phyloP scores from a whole-genome alignment of 2,113 vertebrate species.

The Oenanthe oenanthe region DNA sequence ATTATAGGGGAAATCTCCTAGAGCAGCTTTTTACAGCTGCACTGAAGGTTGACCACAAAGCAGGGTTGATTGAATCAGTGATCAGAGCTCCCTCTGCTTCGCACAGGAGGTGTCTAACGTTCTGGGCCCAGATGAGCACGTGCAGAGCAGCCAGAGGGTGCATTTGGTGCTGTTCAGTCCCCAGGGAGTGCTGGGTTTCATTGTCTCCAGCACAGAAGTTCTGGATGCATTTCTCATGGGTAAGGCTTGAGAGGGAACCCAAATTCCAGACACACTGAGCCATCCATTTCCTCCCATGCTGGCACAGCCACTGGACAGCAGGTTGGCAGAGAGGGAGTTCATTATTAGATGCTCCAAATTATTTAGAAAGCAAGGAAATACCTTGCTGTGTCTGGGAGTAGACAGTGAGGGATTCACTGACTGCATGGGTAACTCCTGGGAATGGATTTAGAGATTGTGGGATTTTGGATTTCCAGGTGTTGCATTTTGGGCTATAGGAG shows the following conservation, averaged over 20 bases:
- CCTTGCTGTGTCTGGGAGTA: neutral
- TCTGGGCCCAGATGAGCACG: conserved; percentile 84
- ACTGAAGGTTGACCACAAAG: neutral
- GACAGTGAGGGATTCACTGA: neutral
- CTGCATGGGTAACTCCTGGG: neutral
- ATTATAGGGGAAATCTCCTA: neutral
- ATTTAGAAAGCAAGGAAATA: neutral
- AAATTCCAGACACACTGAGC: neutral
- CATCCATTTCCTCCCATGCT: neutral
- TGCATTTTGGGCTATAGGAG: too few relatives aligned
- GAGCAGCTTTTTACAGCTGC: neutral
- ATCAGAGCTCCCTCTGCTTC: neutral
- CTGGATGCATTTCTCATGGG: conserved; percentile 81
- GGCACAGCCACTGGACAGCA: neutral
- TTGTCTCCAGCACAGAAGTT: conserved; percentile 73
- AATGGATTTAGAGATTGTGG: neutral
- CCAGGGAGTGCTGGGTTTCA: conserved; percentile 84
- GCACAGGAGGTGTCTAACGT: conserved; percentile 78
- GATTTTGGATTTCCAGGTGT: neutral
- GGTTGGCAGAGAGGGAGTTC: neutral
- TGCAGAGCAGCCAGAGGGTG: conserved; percentile 74
- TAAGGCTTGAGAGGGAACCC: conserved; percentile 29
- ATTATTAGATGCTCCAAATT: neutral
- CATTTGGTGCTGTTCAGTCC: conserved; percentile 84
- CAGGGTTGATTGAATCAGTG: neutral